Percentiles rank a stretch among this genome's conserved stretches.
These are phyloP conservation scores for Oreonectes daqikongensis DNA, from an alignment of 2,797 vertebrate species.

Conservation along the genomic window DNA sequence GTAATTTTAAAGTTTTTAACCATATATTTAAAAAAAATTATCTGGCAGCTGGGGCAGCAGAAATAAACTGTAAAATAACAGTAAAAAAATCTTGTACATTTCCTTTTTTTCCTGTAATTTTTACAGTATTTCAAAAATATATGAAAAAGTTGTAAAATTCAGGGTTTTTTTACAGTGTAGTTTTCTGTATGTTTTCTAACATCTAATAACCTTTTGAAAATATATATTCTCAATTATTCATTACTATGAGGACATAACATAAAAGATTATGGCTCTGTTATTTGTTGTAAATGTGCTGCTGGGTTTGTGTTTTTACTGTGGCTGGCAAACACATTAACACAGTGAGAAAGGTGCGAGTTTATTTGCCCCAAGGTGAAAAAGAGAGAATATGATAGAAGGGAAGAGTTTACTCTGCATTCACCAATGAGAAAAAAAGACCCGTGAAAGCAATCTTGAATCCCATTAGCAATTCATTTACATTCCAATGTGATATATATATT, in stretches of 20 bases:
- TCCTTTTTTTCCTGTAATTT: too few relatives aligned
- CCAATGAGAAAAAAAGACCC: background rate
- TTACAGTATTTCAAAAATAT: too few relatives aligned
- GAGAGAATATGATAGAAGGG: conserved; percentile 23
- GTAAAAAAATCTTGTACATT: too few relatives aligned
- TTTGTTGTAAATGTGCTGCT: conserved; percentile 13
- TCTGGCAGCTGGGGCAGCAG: too few relatives aligned
- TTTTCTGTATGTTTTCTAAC: too few relatives aligned
- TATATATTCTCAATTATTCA: conserved; percentile 11
- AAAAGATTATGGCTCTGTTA: background rate
- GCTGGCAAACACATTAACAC: conserved; percentile 58
- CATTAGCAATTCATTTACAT: background rate
- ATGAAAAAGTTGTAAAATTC: too few relatives aligned
- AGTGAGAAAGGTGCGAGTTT: conserved; percentile 49
- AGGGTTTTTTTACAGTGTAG: too few relatives aligned
- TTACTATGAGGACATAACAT: background rate
- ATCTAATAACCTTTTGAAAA: conserved; percentile 10
- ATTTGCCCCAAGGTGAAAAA: conserved; percentile 53
- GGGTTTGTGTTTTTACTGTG: background rate
- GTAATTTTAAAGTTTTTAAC: too few relatives aligned
- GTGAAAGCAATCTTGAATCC: background rate
- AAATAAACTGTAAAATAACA: too few relatives aligned
- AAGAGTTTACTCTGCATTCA: conserved; percentile 7
- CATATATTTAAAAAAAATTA: too few relatives aligned
- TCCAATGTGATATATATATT: background rate